Conservation (phyloP, 2,797 vertebrate genomes). For the Pygocentrus nattereri region DNA sequence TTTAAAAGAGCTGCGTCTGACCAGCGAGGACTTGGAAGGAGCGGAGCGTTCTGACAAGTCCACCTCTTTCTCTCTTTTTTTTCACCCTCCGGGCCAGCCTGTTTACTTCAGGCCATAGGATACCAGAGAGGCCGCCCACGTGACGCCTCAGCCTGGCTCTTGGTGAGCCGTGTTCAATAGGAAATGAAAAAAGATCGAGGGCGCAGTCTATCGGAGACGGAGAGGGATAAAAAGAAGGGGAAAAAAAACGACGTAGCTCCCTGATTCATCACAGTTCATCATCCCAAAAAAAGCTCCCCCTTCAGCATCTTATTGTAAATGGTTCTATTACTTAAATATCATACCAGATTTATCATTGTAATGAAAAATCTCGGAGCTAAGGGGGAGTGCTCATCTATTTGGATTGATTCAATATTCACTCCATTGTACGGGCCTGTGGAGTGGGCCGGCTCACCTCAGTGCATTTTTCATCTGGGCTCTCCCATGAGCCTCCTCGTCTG, state of each 20-base stretch:
- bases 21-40: constrained; percentile 17
- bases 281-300: constrained; percentile 25
- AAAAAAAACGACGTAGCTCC: neutral
- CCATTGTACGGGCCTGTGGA: constrained; percentile 16
- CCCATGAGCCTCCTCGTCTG: constrained; percentile 20
- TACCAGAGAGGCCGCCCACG: neutral
- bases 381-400: constrained; percentile 40
- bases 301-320: constrained; percentile 52
- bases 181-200: constrained; percentile 2
- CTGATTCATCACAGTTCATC: constrained; percentile 34
- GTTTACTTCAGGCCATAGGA: constrained; percentile 7
- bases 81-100: neutral
- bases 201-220: constrained; percentile 2
- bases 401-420: constrained; percentile 47
- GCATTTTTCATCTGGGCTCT: constrained; percentile 47
- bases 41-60: neutral
- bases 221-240: no score
- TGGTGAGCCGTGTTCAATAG: neutral
- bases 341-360: constrained; percentile 52
- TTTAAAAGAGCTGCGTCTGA: constrained; percentile 10
- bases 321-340: constrained; percentile 53
- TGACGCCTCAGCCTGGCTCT: neutral
- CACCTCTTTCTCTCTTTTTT: neutral
- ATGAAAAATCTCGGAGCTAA: constrained; percentile 54
- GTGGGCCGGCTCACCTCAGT: constrained; percentile 21